Percentiles rank a stretch among this genome's conserved stretches.
Conservation (phyloP, 2,797 vertebrate species). For the Hypotaenidia okinawae region DNA sequence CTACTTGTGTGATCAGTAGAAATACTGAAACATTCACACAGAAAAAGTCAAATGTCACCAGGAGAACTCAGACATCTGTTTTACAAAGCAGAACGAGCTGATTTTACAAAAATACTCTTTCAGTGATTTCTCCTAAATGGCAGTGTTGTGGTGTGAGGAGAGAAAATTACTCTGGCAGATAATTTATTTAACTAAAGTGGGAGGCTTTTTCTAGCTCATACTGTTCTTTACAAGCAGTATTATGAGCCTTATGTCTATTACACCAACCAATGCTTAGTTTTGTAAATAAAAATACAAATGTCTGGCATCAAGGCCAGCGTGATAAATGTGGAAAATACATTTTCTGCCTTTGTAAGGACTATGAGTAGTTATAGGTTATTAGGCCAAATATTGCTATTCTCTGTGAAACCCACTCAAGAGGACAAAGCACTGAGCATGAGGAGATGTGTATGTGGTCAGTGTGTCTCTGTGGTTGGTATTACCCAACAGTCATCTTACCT, state of each 20-base stretch:
- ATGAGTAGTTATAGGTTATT: background rate
- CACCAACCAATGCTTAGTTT: background rate
- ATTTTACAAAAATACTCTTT: conserved; percentile 4
- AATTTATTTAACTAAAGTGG: background rate
- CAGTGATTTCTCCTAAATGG: background rate
- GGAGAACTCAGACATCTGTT: conserved; percentile 15
- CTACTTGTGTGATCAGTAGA: background rate
- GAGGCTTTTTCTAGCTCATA: background rate
- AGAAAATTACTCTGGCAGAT: background rate
- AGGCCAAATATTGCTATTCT: background rate
- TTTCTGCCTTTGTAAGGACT: background rate
- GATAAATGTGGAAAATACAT: background rate
- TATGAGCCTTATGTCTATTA: background rate
- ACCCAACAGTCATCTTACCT: accelerated
- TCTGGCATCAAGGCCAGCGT: accelerated
- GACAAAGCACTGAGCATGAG: background rate
- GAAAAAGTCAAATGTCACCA: conserved; percentile 20
- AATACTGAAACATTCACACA: conserved; percentile 6
- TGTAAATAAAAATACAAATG: background rate
- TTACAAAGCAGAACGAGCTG: conserved; percentile 29
- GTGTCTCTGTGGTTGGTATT: background rate
- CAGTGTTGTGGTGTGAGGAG: background rate
- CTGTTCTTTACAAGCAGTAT: background rate
- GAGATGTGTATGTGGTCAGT: background rate
- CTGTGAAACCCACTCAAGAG: background rate